Percentiles rank a stretch among this genome's conserved stretches.
Conservation (phyloP, 2,888 invertebrate species). For the Eilema griseolum region DNA sequence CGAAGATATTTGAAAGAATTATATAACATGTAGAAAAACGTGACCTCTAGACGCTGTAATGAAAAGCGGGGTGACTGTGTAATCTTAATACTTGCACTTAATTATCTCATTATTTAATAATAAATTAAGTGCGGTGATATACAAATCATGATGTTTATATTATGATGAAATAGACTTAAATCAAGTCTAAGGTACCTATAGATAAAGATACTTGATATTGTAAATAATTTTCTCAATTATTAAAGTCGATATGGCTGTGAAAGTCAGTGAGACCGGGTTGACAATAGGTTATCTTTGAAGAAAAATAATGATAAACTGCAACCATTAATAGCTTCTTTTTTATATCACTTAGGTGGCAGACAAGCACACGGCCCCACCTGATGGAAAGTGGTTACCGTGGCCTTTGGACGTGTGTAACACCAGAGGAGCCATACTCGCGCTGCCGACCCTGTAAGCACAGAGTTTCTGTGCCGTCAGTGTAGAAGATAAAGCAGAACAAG, state of each 20-base stretch:
- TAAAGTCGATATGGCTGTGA: not conserved
- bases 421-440: no score
- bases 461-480: no score
- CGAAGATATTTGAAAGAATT: no score
- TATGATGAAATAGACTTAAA: not conserved
- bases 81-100: not conserved
- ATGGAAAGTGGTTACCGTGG: no score
- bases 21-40: not conserved
- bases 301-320: not conserved
- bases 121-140: not conserved
- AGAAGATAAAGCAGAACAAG: no score
- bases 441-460: no score
- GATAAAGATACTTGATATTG: not conserved
- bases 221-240: not conserved
- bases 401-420: no score
- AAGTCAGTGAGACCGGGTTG: not conserved
- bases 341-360: no score
- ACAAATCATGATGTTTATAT: not conserved
- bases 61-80: not conserved
- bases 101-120: not conserved
- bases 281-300: constrained; percentile 6
- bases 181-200: not conserved
- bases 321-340: not conserved
- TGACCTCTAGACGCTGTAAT: not conserved
- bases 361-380: no score